Evolutionary conservation across 2,113 vertebrate species (phyloP).

Genomic region (Cinclus cinclus): DNA sequence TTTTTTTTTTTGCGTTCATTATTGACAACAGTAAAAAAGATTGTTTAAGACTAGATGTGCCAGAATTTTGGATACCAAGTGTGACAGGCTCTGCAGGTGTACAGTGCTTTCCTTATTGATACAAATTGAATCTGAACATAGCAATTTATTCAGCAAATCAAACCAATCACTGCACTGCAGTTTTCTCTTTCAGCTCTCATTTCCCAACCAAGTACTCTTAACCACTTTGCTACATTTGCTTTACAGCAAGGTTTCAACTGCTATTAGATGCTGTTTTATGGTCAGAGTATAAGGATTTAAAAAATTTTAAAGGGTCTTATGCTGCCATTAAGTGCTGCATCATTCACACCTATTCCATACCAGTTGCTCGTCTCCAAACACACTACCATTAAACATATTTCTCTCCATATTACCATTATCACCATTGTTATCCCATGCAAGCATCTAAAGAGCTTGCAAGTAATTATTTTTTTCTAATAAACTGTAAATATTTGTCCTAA

Average conservation of each 20-base stretch:
- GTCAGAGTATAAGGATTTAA: neutral
- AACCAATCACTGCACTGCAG: constrained; percentile 73
- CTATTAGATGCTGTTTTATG: neutral
- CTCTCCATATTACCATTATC: neutral
- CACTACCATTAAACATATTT: neutral
- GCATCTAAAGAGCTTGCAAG: constrained; percentile 24
- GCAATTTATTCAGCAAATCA: constrained; percentile 83
- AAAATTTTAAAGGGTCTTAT: neutral
- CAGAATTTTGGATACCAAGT: constrained; percentile 48
- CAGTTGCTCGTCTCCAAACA: neutral
- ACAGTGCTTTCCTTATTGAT: constrained; percentile 75
- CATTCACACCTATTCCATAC: constrained; percentile 35
- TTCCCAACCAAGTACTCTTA: constrained; percentile 72
- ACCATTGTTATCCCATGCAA: neutral
- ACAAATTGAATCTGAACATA: constrained; percentile 82
- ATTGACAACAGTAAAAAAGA: constrained; percentile 34
- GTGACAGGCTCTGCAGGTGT: constrained; percentile 73
- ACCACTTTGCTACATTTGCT: constrained; percentile 56
- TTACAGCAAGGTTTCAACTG: constrained; percentile 48
- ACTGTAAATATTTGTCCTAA: neutral
- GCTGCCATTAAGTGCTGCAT: neutral
- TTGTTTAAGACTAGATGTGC: constrained; percentile 61
- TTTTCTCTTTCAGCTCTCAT: constrained; percentile 73
- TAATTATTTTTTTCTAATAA: neutral
- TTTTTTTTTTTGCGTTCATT: constrained; percentile 38